Conservation (phyloP, 2,888 invertebrate species). For the Rhamphomyia laevipes region DNA sequence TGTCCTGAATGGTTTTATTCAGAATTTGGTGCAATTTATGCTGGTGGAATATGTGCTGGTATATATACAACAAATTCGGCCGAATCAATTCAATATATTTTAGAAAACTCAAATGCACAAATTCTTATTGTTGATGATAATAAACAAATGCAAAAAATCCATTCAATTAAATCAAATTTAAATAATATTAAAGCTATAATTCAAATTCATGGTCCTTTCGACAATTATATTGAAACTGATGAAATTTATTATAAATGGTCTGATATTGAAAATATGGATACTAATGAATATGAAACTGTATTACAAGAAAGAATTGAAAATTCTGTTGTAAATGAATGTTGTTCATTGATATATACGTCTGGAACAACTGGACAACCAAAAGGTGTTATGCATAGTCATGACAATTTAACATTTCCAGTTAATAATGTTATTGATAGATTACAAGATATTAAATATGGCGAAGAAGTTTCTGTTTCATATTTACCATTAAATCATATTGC, state of each 20-base stretch:
- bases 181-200: slow-evolving; percentile 68
- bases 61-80: slow-evolving; percentile 84
- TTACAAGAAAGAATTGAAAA: slow-evolving; percentile 51
- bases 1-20: slow-evolving; percentile 84
- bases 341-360: slow-evolving; percentile 74
- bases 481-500: slow-evolving; percentile 84
- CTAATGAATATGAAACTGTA: slow-evolving; percentile 46
- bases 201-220: slow-evolving; percentile 32
- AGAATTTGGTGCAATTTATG: slow-evolving; percentile 72
- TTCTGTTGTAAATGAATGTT: slow-evolving; percentile 69
- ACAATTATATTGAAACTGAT: slow-evolving; percentile 25
- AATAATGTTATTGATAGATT: slow-evolving; percentile 40
- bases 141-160: slow-evolving; percentile 71
- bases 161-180: slow-evolving; percentile 50
- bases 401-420: slow-evolving; percentile 63
- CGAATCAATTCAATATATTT: slow-evolving; percentile 70
- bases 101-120: slow-evolving; percentile 60
- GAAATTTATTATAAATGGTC: slow-evolving; percentile 30
- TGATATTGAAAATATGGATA: slow-evolving; percentile 20
- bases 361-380: slow-evolving; percentile 83
- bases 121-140: slow-evolving; percentile 79
- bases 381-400: slow-evolving; percentile 86
- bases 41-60: slow-evolving; percentile 74
- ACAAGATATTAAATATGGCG: slow-evolving; percentile 38
- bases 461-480: slow-evolving; percentile 60